Evolutionary conservation across 2,888 invertebrate species (phyloP).

Genomic region (Amaurobius ferox): DNA sequence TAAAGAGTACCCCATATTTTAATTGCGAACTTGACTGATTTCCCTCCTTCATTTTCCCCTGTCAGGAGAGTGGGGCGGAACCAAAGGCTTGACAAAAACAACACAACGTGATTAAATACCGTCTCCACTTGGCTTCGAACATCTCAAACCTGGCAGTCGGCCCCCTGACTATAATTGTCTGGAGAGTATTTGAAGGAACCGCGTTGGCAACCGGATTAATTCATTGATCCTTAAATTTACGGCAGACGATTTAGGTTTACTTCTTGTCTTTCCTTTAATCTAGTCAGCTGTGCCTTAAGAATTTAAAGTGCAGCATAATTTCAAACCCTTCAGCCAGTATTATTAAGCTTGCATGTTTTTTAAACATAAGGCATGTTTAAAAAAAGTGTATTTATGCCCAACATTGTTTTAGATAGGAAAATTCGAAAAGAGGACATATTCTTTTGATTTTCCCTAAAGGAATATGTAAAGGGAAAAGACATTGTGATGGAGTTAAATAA

Average conservation of each 20-base stretch:
- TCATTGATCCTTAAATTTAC: constrained; percentile 4
- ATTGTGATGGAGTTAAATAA: too few species aligned
- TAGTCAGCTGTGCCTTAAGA: too few species aligned
- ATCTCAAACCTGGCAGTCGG: not conserved
- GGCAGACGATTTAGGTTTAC: not conserved
- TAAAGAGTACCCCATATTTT: not conserved
- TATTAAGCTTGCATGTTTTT: too few species aligned
- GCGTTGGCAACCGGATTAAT: not conserved
- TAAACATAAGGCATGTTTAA: too few species aligned
- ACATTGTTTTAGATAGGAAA: too few species aligned
- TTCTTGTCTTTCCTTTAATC: too few species aligned
- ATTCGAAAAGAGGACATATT: too few species aligned
- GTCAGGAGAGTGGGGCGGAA: not conserved
- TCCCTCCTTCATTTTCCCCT: not conserved
- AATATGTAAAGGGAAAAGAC: too few species aligned
- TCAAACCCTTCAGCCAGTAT: too few species aligned
- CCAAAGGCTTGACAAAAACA: constrained; percentile 4
- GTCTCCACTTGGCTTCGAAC: not conserved
- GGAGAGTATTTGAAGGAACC: not conserved
- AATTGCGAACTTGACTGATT: not conserved
- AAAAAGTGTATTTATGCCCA: too few species aligned
- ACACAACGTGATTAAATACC: not conserved
- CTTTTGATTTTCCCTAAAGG: too few species aligned
- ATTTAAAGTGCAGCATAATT: too few species aligned
- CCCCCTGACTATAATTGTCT: not conserved